These are phyloP conservation scores for Rotaria sp. DNA, from an alignment of 2,888 invertebrate species.

Conservation along the genomic window DNA sequence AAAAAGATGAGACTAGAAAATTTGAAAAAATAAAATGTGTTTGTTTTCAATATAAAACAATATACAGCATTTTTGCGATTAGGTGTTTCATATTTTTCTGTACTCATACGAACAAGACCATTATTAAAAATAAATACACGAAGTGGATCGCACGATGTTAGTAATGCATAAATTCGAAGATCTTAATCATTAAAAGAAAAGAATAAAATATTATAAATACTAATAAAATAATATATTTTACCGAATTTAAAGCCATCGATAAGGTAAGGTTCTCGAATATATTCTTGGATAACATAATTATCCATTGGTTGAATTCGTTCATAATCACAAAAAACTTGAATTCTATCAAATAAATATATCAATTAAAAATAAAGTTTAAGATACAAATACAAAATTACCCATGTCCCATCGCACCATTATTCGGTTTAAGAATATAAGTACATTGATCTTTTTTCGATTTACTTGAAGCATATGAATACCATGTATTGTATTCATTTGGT, in stretches of 20 bases:
- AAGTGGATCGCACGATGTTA: slow-evolving; percentile 55
- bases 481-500: slow-evolving; percentile 49
- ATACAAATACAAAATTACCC: slow-evolving; percentile 46
- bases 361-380: background rate
- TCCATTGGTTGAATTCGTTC: slow-evolving; percentile 47
- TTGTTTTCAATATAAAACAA: background rate
- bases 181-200: slow-evolving; percentile 43
- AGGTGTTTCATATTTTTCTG: slow-evolving; percentile 53
- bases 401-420: slow-evolving; percentile 56
- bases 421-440: slow-evolving; percentile 54
- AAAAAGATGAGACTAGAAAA: slow-evolving; percentile 50
- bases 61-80: slow-evolving; percentile 52
- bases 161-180: slow-evolving; percentile 53
- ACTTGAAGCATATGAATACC: slow-evolving; percentile 51
- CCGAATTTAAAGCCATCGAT: slow-evolving; percentile 52
- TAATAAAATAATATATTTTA: background rate
- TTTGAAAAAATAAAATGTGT: background rate
- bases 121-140: slow-evolving; percentile 53
- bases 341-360: slow-evolving; percentile 45
- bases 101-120: slow-evolving; percentile 53
- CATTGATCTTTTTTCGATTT: slow-evolving; percentile 50
- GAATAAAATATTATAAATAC: slow-evolving; percentile 41
- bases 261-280: slow-evolving; percentile 53
- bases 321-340: slow-evolving; percentile 49
- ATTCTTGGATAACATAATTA: slow-evolving; percentile 54